Conservation (phyloP, 2,797 vertebrate species). For the Meriones psammophilus region DNA sequence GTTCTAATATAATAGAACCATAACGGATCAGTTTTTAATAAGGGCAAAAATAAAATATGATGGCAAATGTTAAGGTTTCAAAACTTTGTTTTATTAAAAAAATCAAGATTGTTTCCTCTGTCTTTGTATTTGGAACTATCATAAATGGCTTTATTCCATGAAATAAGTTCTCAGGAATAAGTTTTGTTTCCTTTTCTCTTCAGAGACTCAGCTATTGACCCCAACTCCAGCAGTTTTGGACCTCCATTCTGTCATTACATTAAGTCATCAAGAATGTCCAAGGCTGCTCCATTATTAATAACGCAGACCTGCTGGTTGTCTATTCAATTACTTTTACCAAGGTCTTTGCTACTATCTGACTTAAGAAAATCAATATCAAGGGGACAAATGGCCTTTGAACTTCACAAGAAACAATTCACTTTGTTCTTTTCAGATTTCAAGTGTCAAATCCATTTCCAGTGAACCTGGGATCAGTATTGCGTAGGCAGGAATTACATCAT, state of each 20-base stretch:
- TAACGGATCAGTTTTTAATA: not conserved
- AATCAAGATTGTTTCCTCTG: slow-evolving; percentile 33
- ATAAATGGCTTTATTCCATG: slow-evolving; percentile 60
- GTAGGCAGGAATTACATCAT: slow-evolving; percentile 57
- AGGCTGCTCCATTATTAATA: slow-evolving; percentile 79
- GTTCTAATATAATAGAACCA: slow-evolving; percentile 5
- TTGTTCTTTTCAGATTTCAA: slow-evolving; percentile 64
- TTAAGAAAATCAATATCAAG: slow-evolving; percentile 75
- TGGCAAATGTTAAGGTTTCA: slow-evolving; percentile 1
- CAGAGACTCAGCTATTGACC: slow-evolving; percentile 52
- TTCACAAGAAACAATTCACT: slow-evolving; percentile 38
- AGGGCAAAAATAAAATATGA: slow-evolving; percentile 44
- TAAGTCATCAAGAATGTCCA: slow-evolving; percentile 76
- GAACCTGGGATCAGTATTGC: not conserved
- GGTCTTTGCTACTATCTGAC: slow-evolving; percentile 59
- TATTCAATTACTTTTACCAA: slow-evolving; percentile 73
- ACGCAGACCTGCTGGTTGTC: slow-evolving; percentile 58
- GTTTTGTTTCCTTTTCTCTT: slow-evolving; percentile 47
- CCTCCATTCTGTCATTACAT: slow-evolving; percentile 57
- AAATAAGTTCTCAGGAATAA: slow-evolving; percentile 67
- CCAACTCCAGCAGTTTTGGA: slow-evolving; percentile 62
- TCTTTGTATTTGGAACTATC: not conserved
- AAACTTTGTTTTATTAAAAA: slow-evolving; percentile 48
- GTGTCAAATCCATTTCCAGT: slow-evolving; percentile 50
- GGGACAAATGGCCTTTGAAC: slow-evolving; percentile 66